Percentiles rank a stretch among this genome's conserved stretches.
phyloP scores from a whole-genome alignment of 2,888 invertebrate genomes.

The Lottia scabra region DNA sequence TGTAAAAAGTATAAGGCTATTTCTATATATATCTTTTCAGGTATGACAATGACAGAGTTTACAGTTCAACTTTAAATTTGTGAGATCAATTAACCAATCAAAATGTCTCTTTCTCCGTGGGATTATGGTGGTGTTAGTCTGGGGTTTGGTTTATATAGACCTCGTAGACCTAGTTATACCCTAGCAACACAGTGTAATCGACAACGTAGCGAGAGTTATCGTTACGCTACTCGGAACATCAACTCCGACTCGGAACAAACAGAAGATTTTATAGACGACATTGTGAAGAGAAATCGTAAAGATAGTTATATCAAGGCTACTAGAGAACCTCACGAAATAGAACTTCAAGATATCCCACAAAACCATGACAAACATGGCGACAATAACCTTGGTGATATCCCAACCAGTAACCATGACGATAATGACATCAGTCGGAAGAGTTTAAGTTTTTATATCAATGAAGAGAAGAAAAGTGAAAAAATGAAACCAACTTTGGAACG shows the following conservation, averaged over 20 bases:
- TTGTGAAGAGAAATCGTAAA: conserved; percentile 44
- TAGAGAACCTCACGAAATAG: conserved; percentile 20
- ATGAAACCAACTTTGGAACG: conserved; percentile 11
- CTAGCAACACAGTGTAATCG: conserved; percentile 63
- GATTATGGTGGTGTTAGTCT: conserved; percentile 65
- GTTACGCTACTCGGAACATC: conserved; percentile 54
- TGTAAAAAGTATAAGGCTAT: too few relatives aligned
- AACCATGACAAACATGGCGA: conserved; percentile 17
- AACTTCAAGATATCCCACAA: conserved; percentile 15
- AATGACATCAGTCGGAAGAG: conserved; percentile 12
- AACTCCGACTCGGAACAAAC: conserved; percentile 29
- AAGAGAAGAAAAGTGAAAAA: conserved; percentile 14
- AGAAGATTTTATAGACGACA: conserved; percentile 46
- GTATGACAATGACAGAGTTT: too few relatives aligned
- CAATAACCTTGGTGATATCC: not conserved
- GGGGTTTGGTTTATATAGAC: conserved; percentile 65
- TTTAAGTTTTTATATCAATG: conserved; percentile 10
- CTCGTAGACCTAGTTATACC: conserved; percentile 66
- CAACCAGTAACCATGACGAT: conserved; percentile 2
- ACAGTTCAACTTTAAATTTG: too few relatives aligned
- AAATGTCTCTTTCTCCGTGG: conserved; percentile 61
- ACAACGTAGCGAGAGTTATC: conserved; percentile 65
- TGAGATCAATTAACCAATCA: not conserved
- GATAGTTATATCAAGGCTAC: conserved; percentile 61
- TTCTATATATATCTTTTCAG: too few relatives aligned